Evolutionary conservation across 2,888 invertebrate genomes (phyloP), one percentile per base, ranked within the genome.

Genomic region (Drosophila seclusa): DNA sequence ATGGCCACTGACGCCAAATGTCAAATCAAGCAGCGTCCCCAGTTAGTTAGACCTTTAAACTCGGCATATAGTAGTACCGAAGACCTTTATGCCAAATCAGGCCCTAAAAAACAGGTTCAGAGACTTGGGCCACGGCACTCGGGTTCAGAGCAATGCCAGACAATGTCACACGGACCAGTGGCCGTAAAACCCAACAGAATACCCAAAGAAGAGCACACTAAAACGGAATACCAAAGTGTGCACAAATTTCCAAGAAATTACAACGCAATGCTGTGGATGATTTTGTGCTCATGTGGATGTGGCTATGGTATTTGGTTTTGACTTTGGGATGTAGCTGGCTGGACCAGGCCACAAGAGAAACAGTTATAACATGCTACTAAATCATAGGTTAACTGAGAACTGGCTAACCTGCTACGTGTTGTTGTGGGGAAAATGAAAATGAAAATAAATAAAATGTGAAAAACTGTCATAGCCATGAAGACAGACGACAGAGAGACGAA

Each of bases 241-340:
- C 91, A 91, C 90, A 91, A 90, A 91, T 90, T 91, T 91, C 91
- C 90, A 81, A 89, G 91, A 91, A 91, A 87, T 90, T 83, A 84
- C 86, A 83, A 80, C 69, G 80, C 83, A 80, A 83, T 90, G 89
- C 86, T 80, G 80, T 64, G 80, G 83, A 76, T 75, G 85, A 82
- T 80, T 83, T 75, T 81, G 73, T 70, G 71, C 73, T 71, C 75
- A 55, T 63, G 55, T 76, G 76, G 76, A 55, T 71, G 59, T 69
- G 70, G 63, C 34, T 68, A 29, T 57, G 70, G 31, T 29, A 4
- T 54, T 4, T 52, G 62, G 42, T 10, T 66, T 21, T 60, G 67
- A 11, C n/a, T 52, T 49, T 40, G 49, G 16, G 10, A 16, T 54
- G 49, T 45, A 49, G 10, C 65, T 45, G 55, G 7, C 69, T 78